Percentiles rank a stretch among this genome's conserved stretches.
Conservation (phyloP, 2,113 vertebrate genomes). For the Lota lota region DNA sequence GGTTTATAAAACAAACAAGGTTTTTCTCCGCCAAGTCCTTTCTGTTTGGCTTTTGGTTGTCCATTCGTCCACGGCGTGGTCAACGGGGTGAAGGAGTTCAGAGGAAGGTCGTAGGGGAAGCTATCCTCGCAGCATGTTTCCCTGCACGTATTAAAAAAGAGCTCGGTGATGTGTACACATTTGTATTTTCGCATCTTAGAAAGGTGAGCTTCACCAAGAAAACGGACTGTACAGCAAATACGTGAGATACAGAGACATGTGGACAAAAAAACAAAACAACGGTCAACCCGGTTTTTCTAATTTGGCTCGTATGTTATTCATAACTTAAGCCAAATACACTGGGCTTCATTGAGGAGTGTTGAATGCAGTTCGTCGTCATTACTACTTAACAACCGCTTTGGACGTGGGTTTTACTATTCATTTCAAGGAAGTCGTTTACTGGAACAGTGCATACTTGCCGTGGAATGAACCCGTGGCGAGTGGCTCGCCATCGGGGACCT, state of each 20-base stretch:
- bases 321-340: conserved; percentile 29
- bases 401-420: conserved; percentile 9
- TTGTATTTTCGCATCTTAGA: conserved; percentile 29
- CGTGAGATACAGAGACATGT: conserved; percentile 43
- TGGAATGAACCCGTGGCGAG: conserved; percentile 46
- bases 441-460: conserved; percentile 15
- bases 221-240: conserved; percentile 13
- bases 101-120: conserved; percentile 62
- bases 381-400: not conserved
- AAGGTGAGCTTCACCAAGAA: conserved; percentile 36
- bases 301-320: conserved; percentile 13
- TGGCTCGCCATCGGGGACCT: conserved; percentile 44
- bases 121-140: conserved; percentile 9
- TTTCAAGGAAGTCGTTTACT: conserved; percentile 2
- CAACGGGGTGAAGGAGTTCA: conserved; percentile 67
- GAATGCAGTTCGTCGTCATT: not conserved
- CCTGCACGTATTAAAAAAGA: conserved; percentile 44
- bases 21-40: conserved; percentile 1
- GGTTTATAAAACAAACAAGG: no score
- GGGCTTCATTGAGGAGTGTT: conserved; percentile 14
- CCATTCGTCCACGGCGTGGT: conserved; percentile 49
- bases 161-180: conserved; percentile 62
- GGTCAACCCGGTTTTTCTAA: not conserved
- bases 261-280: conserved; percentile 30
- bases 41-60: conserved; percentile 24